Evolutionary conservation across 1,140 invertebrate species (phyloP).

Genomic region (Carposina sasakii): DNA sequence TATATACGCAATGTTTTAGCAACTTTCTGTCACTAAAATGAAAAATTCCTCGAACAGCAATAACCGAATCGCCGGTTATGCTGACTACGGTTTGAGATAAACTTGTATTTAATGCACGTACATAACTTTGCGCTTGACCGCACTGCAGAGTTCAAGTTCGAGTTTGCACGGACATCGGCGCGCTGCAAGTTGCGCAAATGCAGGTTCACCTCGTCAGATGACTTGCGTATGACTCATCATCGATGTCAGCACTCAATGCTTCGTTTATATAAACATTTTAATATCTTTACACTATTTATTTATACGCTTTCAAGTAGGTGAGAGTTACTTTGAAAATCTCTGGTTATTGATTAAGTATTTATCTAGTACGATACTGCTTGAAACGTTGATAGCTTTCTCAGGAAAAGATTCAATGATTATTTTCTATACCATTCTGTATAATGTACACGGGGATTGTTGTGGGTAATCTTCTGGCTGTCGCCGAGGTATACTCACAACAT

Average conservation of each 20-base stretch:
- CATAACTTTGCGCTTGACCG: slow-evolving; percentile 42
- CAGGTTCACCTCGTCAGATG: slow-evolving; percentile 10
- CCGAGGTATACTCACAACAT: slow-evolving; percentile 36
- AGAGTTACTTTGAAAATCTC: slow-evolving; percentile 34
- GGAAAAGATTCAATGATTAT: no score
- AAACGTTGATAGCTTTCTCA: no score
- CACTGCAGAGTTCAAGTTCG: slow-evolving; percentile 45
- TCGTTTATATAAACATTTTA: slow-evolving; percentile 50
- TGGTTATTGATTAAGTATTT: slow-evolving; percentile 35
- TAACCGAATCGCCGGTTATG: no score
- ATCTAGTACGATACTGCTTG: neutral
- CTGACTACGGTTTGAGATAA: no score
- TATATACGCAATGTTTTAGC: no score
- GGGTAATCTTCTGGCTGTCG: slow-evolving; percentile 11
- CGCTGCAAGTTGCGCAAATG: slow-evolving; percentile 36
- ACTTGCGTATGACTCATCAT: slow-evolving; percentile 53
- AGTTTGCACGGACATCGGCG: slow-evolving; percentile 18
- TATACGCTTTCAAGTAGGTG: slow-evolving; percentile 27
- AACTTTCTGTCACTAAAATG: no score
- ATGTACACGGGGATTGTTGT: no score
- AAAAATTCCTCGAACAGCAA: no score
- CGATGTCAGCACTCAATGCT: slow-evolving; percentile 45
- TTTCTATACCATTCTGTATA: no score
- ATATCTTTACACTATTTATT: slow-evolving; percentile 44
- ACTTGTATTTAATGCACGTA: no score